Conservation (phyloP, 2,797 vertebrate species). For the Bovichtus diacanthus region DNA sequence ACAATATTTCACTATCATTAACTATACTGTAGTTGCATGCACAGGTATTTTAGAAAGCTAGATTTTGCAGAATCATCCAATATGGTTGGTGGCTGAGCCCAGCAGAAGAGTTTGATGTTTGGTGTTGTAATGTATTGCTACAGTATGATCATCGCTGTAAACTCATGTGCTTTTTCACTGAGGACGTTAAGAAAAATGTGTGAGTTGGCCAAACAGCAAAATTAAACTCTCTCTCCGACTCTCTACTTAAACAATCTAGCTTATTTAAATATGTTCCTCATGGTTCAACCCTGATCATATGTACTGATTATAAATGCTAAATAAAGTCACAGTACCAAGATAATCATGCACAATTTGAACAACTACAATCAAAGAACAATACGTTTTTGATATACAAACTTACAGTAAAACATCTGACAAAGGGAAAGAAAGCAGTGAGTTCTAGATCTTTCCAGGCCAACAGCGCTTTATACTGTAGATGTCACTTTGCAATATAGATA, state of each 20-base stretch:
- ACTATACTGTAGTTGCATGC: no score
- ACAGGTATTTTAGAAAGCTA: background rate
- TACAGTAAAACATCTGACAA: background rate
- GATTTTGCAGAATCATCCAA: background rate
- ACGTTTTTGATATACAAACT: background rate
- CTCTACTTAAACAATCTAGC: background rate
- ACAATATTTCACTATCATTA: no score
- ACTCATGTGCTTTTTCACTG: background rate
- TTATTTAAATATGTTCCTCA: background rate
- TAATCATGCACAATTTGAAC: no score
- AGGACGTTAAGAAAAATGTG: background rate
- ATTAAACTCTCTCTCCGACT: background rate
- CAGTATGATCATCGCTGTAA: background rate
- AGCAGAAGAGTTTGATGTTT: no score
- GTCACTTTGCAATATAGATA: slow-evolving; percentile 59
- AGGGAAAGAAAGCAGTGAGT: background rate
- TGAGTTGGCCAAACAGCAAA: background rate
- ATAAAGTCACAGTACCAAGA: no score
- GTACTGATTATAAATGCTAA: no score
- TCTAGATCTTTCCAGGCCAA: slow-evolving; percentile 8
- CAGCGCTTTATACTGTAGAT: slow-evolving; percentile 29
- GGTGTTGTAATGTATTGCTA: background rate
- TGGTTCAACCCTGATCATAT: background rate
- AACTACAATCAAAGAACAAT: slow-evolving; percentile 20
- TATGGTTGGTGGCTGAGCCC: no score